A percentile compares a stretch with the other conserved stretches of the same genome.
phyloP scores from a whole-genome alignment of 35 echinoderm and acorn worm genomes.

The Amphiura filiformis region DNA sequence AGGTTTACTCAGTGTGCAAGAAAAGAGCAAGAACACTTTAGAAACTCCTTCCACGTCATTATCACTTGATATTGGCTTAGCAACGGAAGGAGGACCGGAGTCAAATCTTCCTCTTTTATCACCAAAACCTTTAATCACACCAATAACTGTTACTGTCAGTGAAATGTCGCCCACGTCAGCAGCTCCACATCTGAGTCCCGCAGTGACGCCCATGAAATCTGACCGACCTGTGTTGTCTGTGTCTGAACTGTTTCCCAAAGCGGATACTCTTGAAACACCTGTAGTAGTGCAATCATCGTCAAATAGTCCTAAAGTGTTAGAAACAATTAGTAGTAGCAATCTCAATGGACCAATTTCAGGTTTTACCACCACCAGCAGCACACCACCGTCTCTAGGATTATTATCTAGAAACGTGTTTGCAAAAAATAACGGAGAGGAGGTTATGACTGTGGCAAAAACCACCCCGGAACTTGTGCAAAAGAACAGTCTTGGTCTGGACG shows the following conservation, averaged over 20 bases:
- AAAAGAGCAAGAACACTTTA: not conserved
- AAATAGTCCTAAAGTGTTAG: not conserved
- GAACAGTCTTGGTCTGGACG: not conserved
- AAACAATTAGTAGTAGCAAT: too few species aligned
- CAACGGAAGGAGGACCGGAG: constrained; percentile 43
- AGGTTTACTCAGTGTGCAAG: not conserved
- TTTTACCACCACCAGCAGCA: not conserved
- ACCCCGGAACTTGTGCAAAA: not conserved
- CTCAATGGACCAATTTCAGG: not conserved
- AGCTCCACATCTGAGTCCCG: constrained; percentile 74
- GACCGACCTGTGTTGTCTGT: constrained; percentile 25
- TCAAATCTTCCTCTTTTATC: constrained; percentile 67
- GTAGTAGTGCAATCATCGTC: not conserved
- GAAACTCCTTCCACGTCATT: constrained; percentile 2
- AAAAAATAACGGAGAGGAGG: not conserved
- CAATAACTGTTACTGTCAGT: constrained; percentile 48
- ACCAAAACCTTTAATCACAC: constrained; percentile 57
- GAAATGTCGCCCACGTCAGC: constrained; percentile 66
- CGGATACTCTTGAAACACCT: not conserved
- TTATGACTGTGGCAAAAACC: not conserved
- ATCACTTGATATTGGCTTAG: constrained; percentile 14
- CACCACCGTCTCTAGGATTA: not conserved
- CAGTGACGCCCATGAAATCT: constrained; percentile 65
- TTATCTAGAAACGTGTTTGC: not conserved
- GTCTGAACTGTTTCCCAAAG: not conserved